phyloP scores from a whole-genome alignment of 1,140 invertebrate species.

The Solenopsis fugax region DNA sequence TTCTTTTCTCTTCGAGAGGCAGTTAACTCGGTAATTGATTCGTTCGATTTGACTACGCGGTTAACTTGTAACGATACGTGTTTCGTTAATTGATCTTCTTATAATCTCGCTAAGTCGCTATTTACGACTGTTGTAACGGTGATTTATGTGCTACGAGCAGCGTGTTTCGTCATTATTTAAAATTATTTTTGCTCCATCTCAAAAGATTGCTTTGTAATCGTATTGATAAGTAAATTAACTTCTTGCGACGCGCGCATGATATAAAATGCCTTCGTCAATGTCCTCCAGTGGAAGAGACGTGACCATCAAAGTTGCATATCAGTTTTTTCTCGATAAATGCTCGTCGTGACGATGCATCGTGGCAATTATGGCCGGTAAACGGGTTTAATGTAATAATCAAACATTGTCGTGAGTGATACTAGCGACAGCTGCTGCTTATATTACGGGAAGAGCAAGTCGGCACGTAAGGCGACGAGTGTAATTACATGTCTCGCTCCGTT shows the following conservation, averaged over 20 bases:
- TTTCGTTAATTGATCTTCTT: background rate
- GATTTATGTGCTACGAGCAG: background rate
- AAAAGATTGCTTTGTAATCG: slow-evolving; percentile 12
- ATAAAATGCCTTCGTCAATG: slow-evolving; percentile 11
- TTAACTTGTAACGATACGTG: background rate
- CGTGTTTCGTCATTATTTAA: background rate
- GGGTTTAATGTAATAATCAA: slow-evolving; percentile 64
- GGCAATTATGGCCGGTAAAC: slow-evolving; percentile 53
- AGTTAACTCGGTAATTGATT: slow-evolving; percentile 9
- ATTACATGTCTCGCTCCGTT: slow-evolving; percentile 65
- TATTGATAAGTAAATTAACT: background rate
- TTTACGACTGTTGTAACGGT: slow-evolving; percentile 25
- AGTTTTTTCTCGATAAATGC: slow-evolving; percentile 43
- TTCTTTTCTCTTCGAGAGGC: background rate
- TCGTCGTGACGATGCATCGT: slow-evolving; percentile 44
- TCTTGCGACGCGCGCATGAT: background rate
- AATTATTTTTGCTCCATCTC: background rate
- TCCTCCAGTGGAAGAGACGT: slow-evolving; percentile 24
- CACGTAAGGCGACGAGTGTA: slow-evolving; percentile 62
- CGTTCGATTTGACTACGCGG: background rate
- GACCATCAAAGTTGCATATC: slow-evolving; percentile 26
- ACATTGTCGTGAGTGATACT: slow-evolving; percentile 60
- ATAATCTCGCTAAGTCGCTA: background rate
- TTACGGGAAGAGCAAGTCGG: slow-evolving; percentile 45
- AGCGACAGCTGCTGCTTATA: slow-evolving; percentile 52